Percentiles rank a stretch among this genome's conserved stretches.
Evolutionary conservation across 2,113 vertebrate genomes (phyloP).

Genomic region (Nothocercus julius): DNA sequence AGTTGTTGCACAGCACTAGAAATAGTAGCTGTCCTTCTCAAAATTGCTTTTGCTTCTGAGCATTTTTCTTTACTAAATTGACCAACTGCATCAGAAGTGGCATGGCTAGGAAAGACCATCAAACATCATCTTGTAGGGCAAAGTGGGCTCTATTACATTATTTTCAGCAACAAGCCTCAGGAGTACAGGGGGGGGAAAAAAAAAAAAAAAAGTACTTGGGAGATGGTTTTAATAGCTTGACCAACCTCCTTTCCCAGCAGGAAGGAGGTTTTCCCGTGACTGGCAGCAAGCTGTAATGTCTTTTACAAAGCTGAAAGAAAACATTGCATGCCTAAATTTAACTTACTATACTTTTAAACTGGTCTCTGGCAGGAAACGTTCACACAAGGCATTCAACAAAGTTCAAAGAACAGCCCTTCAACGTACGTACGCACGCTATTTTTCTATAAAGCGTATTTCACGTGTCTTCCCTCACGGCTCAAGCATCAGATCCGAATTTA

Average conservation of each 20-base stretch:
- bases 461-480: neutral
- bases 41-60: neutral
- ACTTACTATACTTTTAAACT: constrained; percentile 15
- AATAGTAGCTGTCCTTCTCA: neutral
- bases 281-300: neutral
- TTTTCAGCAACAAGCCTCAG: neutral
- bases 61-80: neutral
- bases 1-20: neutral
- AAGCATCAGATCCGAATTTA: neutral
- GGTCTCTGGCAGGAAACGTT: neutral
- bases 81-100: neutral
- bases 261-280: neutral
- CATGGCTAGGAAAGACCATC: neutral
- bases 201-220: neutral
- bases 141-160: neutral
- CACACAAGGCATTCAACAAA: constrained; percentile 22
- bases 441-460: neutral
- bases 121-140: neutral
- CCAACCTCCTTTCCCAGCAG: neutral
- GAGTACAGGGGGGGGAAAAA: neutral
- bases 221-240: neutral
- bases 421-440: neutral
- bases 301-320: constrained; percentile 39
- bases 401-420: neutral
- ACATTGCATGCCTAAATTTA: constrained; percentile 31